These are phyloP conservation scores for Heteropelma amictum DNA, from an alignment of 2,888 invertebrate genomes.

Conservation along the genomic window DNA sequence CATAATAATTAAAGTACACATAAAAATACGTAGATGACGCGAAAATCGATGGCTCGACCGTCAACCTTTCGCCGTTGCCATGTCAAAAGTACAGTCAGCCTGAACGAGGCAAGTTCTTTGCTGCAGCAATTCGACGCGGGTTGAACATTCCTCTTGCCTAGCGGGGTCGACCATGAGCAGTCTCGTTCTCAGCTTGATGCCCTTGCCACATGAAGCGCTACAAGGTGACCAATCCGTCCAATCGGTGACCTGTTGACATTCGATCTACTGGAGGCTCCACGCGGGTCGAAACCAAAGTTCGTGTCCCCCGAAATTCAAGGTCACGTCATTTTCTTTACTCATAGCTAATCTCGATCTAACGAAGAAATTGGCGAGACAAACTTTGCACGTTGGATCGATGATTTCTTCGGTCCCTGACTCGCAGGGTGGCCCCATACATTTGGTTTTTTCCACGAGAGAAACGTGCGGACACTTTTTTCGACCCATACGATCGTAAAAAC, in stretches of 20 bases:
- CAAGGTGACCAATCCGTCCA: slow-evolving; percentile 97
- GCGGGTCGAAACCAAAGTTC: no score
- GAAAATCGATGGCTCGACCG: neutral
- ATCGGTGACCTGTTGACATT: slow-evolving; percentile 85
- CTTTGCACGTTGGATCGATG: slow-evolving; percentile 82
- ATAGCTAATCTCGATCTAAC: neutral
- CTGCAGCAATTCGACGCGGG: slow-evolving; percentile 86
- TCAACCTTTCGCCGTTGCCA: slow-evolving; percentile 88
- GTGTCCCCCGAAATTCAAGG: no score
- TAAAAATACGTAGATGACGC: neutral
- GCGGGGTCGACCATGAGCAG: slow-evolving; percentile 84
- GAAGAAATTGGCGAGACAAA: slow-evolving; percentile 43
- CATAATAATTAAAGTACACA: neutral
- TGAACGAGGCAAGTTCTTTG: slow-evolving; percentile 85
- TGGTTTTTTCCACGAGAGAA: slow-evolving; percentile 87
- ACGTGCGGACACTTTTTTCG: slow-evolving; percentile 90
- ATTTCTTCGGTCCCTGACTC: slow-evolving; percentile 79
- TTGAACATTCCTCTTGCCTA: slow-evolving; percentile 83
- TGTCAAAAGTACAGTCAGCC: slow-evolving; percentile 85
- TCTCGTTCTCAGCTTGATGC: slow-evolving; percentile 86
- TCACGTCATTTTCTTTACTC: no score
- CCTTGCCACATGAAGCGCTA: slow-evolving; percentile 92
- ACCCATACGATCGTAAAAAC: slow-evolving; percentile 85
- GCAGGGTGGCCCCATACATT: slow-evolving; percentile 87
- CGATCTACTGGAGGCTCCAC: no score